Evolutionary conservation across 2,797 vertebrate genomes (phyloP).

Genomic region (Falco berigora): DNA sequence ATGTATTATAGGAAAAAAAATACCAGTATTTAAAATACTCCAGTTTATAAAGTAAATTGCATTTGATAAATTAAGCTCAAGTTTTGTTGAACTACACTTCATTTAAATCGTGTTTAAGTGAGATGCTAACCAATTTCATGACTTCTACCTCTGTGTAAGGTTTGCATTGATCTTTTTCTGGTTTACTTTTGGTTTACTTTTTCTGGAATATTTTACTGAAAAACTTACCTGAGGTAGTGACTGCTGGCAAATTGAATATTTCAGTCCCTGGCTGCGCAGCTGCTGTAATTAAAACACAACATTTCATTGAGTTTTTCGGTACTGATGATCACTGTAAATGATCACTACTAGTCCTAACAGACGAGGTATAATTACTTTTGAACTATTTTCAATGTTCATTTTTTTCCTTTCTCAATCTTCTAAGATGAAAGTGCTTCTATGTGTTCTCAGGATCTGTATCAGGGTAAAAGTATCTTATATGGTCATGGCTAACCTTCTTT

Average conservation of each 20-base stretch:
- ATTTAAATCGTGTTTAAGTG: background rate
- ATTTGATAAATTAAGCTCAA: background rate
- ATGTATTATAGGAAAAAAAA: background rate
- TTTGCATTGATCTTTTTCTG: background rate
- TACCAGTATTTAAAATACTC: background rate
- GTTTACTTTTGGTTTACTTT: background rate
- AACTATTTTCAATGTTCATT: background rate
- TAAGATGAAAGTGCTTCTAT: background rate
- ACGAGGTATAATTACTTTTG: background rate
- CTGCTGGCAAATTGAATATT: conserved; percentile 98
- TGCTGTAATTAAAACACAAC: conserved; percentile 77
- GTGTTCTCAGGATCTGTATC: background rate
- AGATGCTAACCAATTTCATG: background rate
- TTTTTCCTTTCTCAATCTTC: background rate
- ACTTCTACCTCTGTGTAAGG: background rate
- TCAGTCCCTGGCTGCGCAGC: conserved; percentile 97
- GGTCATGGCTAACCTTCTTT: background rate
- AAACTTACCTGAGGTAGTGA: conserved; percentile 90
- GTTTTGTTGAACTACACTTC: background rate
- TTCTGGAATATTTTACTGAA: background rate
- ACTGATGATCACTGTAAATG: background rate
- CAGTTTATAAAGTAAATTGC: background rate
- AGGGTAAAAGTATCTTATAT: background rate
- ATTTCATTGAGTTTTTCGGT: conserved; percentile 9
- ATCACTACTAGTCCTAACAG: background rate